Evolutionary conservation across 2,797 vertebrate genomes (phyloP).

Genomic region (Melopsittacus undulatus): DNA sequence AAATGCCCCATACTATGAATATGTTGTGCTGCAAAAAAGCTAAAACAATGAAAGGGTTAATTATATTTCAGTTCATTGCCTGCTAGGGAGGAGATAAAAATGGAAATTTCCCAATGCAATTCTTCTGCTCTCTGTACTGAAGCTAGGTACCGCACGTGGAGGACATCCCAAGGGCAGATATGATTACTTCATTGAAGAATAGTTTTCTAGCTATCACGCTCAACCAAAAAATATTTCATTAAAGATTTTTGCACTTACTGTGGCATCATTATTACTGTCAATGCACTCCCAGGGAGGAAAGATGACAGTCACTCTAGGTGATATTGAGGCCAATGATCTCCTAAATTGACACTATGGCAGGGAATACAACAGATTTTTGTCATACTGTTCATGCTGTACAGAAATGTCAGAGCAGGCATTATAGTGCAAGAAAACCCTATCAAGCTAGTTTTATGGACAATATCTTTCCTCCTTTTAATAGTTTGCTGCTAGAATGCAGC

Average conservation of each 20-base stretch:
- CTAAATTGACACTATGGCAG: conserved; percentile 23
- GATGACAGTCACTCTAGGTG: conserved; percentile 49
- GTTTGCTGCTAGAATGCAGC: background rate
- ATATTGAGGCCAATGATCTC: conserved; percentile 58
- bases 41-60: background rate
- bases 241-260: conserved; percentile 45
- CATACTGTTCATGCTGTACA: background rate
- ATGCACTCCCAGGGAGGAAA: conserved; percentile 33
- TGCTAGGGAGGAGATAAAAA: conserved; percentile 16
- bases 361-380: background rate
- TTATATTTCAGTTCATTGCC: background rate
- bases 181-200: conserved; percentile 61
- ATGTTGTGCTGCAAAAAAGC: background rate
- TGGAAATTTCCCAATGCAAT: background rate
- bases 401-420: background rate
- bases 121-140: conserved; percentile 1
- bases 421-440: background rate
- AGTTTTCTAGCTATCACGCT: conserved; percentile 30
- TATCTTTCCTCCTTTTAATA: background rate
- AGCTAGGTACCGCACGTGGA: background rate
- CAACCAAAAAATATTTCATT: conserved; percentile 57
- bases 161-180: conserved; percentile 64
- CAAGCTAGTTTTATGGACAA: background rate
- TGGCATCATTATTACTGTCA: conserved; percentile 66
- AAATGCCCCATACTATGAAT: background rate